Evolutionary conservation across 2,797 vertebrate species (phyloP), one percentile per base, ranked within the genome.

Genomic region (Sylvilagus floridanus): DNA sequence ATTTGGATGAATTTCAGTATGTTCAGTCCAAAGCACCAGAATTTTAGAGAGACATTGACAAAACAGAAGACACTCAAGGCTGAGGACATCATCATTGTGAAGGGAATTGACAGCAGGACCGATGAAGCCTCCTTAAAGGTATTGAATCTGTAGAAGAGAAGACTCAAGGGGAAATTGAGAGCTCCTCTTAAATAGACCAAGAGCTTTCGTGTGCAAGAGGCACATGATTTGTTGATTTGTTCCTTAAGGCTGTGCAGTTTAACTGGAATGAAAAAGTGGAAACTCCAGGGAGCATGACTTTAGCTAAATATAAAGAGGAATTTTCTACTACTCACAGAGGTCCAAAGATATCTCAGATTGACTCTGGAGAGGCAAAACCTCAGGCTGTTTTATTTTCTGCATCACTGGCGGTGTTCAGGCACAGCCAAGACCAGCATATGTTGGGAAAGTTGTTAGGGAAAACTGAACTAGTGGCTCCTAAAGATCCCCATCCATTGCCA

Each of bases 201-300:
- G 35, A 24, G 57, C 75, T 95, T 94, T 95, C 30, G 2, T 72
- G 73, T 88, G 32, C 28, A 81, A 85, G 65, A 94, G 32, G 13
- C 8, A 57, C 94, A 93, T 91, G 91, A 96, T 94, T 95, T 90
- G 16, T 94, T 91, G 91, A 96, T 94, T 95, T 90, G 16, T 75
- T 95, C 57, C 57, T 94, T 85, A 65, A 54, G 60, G 50, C 4
- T 32, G 79, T 14, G 65, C 7, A n/a, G 62, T 69, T 93, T 90
- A 90, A 72, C 50, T 54, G 52, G 16, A 71, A 92, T 72, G 71
- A 94, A 90, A 86, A 94, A 57, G 72, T 75, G 30, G 37, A 81
- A 95, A 94, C 28, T 89, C 73, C 28, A 75, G 69, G 73, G 42
- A 76, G 6, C 6, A 81, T 62, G 82, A 57, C 84, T 96, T 91